Percentiles rank a stretch among this genome's conserved stretches.
Conservation (phyloP, 2,113 vertebrate genomes). For the Oenanthe oenanthe region DNA sequence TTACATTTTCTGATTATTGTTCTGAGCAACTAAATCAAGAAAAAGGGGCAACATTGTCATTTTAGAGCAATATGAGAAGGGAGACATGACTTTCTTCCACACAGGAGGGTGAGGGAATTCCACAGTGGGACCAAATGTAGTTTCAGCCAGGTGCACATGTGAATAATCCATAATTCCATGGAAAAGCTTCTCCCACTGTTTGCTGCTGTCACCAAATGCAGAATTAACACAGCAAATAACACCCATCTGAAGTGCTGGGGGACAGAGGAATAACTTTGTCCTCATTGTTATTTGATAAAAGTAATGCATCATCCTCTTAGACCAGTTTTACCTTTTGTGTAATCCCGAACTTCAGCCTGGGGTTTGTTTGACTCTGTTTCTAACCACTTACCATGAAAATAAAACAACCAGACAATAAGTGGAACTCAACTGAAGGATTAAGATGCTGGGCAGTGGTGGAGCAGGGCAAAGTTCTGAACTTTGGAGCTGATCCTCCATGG, state of each 20-base stretch:
- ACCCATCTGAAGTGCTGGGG: background rate
- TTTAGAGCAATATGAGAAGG: background rate
- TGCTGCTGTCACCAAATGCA: background rate
- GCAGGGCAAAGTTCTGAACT: background rate
- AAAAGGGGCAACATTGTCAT: background rate
- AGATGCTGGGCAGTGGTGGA: background rate
- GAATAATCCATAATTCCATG: background rate
- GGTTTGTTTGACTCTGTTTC: background rate
- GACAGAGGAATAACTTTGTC: background rate
- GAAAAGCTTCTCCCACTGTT: background rate
- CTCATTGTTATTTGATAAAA: background rate
- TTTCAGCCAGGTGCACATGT: accelerated
- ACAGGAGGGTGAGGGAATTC: background rate
- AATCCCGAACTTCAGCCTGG: background rate
- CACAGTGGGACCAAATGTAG: accelerated
- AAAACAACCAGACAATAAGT: background rate
- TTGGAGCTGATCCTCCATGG: background rate
- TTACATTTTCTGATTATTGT: background rate
- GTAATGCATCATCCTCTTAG: background rate
- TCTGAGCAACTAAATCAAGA: background rate
- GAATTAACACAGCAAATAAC: background rate
- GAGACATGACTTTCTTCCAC: background rate
- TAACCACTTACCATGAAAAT: background rate
- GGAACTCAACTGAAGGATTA: background rate
- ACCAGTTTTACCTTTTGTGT: background rate